Conservation (phyloP, 2,113 vertebrate species). For the Poicephalus meyeri region DNA sequence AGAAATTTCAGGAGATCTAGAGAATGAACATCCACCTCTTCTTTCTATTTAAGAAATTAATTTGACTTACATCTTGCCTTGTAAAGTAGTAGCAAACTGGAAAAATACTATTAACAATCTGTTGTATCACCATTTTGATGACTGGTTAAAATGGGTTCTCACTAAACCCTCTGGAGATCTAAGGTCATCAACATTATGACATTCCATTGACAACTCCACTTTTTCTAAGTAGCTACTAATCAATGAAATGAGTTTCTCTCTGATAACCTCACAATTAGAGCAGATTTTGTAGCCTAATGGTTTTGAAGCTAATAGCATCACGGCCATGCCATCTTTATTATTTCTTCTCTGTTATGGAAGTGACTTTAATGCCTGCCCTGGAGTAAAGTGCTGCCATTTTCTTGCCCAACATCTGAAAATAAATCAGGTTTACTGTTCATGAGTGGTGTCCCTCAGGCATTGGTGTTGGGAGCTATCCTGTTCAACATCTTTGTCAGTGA, state of each 20-base stretch:
- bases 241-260: neutral
- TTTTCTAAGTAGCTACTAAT: fast-evolving
- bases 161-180: neutral
- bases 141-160: neutral
- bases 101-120: neutral
- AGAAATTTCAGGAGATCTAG: neutral
- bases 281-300: neutral
- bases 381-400: neutral
- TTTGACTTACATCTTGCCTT: neutral
- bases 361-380: neutral
- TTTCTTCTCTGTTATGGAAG: neutral
- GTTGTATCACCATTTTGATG: neutral
- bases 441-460: neutral
- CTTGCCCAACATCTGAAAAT: neutral
- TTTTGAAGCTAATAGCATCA: neutral
- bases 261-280: neutral
- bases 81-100: neutral
- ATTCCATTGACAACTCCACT: neutral
- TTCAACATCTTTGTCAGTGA: neutral
- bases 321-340: neutral
- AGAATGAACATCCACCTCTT: neutral
- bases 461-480: neutral
- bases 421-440: neutral
- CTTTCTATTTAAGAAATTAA: neutral
- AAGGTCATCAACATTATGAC: neutral